Evolutionary conservation across 1,140 invertebrate species (phyloP).

Genomic region (Glossosoma conforme): DNA sequence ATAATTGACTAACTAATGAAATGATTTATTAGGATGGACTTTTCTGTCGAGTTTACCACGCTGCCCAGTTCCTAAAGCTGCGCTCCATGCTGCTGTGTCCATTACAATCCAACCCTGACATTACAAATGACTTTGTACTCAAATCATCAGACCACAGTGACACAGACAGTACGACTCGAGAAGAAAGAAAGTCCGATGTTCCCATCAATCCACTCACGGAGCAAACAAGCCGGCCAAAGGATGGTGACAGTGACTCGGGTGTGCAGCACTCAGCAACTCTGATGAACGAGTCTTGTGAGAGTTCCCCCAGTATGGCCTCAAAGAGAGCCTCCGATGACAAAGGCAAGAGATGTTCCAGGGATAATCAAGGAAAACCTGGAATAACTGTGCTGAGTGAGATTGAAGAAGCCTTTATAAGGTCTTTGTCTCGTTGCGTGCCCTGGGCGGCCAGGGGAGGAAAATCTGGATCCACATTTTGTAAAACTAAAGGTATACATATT

Average conservation of each 20-base stretch:
- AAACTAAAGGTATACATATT: conserved; percentile 68
- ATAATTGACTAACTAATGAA: neutral
- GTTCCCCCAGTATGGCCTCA: conserved; percentile 15
- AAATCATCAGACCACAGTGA: conserved; percentile 3
- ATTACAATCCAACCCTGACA: conserved; percentile 28
- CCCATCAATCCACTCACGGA: neutral
- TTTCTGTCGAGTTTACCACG: conserved; percentile 45
- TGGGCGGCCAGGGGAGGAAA: conserved; percentile 97
- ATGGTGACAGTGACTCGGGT: neutral
- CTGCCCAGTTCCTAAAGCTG: conserved; percentile 42
- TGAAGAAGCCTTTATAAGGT: conserved; percentile 65
- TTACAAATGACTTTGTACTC: conserved; percentile 24
- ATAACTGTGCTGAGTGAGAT: conserved; percentile 35
- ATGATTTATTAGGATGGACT: conserved; percentile 38
- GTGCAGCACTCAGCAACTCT: conserved; percentile 5
- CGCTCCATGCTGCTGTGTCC: conserved; percentile 40
- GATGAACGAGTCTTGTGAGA: conserved; percentile 11
- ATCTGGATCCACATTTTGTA: conserved; percentile 93
- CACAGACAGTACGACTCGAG: neutral
- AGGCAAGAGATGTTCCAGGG: conserved; percentile 8
- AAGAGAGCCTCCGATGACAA: conserved; percentile 23
- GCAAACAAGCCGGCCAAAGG: neutral
- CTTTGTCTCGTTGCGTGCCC: conserved; percentile 80
- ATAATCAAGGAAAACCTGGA: conserved; percentile 8
- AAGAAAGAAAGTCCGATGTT: conserved; percentile 7